Evolutionary conservation across 2,888 invertebrate species (phyloP).

Genomic region (Lysandra coridon): DNA sequence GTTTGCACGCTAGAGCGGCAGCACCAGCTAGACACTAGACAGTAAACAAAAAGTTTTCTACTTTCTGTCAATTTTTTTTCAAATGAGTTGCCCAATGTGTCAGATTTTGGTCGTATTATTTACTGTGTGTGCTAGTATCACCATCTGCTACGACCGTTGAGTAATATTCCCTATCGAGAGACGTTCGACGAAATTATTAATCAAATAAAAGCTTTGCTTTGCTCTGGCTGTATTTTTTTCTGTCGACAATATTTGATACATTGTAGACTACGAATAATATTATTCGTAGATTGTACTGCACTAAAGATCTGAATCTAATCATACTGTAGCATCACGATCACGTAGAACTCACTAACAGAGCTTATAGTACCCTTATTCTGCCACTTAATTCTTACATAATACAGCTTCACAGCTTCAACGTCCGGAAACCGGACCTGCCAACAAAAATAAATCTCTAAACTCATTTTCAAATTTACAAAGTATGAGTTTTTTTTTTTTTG

Average conservation of each 20-base stretch:
- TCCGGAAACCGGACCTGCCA: background rate
- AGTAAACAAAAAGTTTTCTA: too few species aligned
- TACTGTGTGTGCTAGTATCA: too few species aligned
- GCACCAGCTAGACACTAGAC: too few species aligned
- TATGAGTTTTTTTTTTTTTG: too few species aligned
- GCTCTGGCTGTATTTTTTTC: background rate
- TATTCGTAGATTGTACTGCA: background rate
- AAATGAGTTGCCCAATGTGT: too few species aligned
- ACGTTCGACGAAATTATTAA: background rate
- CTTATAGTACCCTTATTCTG: background rate
- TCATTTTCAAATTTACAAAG: too few species aligned
- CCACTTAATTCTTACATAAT: background rate
- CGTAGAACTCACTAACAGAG: background rate
- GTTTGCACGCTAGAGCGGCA: too few species aligned
- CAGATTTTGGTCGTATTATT: too few species aligned
- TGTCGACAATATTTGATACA: background rate
- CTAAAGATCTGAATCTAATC: slow-evolving; percentile 20
- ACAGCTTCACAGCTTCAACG: background rate
- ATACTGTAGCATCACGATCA: slow-evolving; percentile 16
- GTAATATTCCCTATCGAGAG: background rate
- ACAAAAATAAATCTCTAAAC: background rate
- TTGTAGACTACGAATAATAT: background rate
- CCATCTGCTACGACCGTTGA: too few species aligned
- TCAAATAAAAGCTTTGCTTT: background rate
- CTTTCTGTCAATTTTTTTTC: too few species aligned